A percentile compares a stretch with the other conserved stretches of the same genome.
These are phyloP conservation scores for Drosophila baimaii DNA, from an alignment of 1,140 invertebrate genomes.

Conservation along the genomic window DNA sequence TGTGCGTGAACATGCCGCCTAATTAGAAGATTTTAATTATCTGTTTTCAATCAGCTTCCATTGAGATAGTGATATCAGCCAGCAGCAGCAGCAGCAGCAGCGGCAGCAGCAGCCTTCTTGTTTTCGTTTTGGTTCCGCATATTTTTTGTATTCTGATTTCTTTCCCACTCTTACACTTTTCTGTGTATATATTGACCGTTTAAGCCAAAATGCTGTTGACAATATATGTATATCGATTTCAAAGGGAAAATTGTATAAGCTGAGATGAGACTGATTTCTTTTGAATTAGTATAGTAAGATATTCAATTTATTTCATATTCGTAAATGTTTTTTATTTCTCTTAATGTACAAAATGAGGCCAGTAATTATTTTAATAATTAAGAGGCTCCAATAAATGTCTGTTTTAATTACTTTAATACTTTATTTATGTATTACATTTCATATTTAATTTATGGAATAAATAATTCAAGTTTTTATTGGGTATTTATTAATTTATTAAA, in stretches of 20 bases:
- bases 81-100: constrained; percentile 26
- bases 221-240: too few species aligned
- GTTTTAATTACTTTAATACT: neutral
- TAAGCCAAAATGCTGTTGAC: constrained; percentile 14
- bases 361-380: too few species aligned
- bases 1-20: constrained; percentile 80
- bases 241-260: neutral
- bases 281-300: too few species aligned
- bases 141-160: constrained; percentile 4
- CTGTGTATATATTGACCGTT: constrained; percentile 32
- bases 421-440: neutral
- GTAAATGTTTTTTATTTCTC: too few species aligned
- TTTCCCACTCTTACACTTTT: constrained; percentile 1
- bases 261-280: neutral
- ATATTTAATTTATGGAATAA: neutral
- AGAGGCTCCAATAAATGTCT: too few species aligned
- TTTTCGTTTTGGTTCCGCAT: constrained; percentile 32
- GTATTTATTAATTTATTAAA: too few species aligned
- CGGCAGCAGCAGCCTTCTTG: constrained; percentile 29
- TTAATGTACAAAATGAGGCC: too few species aligned
- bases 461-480: neutral
- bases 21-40: constrained; percentile 83
- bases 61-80: constrained; percentile 76
- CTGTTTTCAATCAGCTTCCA: constrained; percentile 82
- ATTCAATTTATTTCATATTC: too few species aligned